Base-by-base conservation (phyloP, 2,797 vertebrate species). In the Hydrocynus forskahlii region DNA sequence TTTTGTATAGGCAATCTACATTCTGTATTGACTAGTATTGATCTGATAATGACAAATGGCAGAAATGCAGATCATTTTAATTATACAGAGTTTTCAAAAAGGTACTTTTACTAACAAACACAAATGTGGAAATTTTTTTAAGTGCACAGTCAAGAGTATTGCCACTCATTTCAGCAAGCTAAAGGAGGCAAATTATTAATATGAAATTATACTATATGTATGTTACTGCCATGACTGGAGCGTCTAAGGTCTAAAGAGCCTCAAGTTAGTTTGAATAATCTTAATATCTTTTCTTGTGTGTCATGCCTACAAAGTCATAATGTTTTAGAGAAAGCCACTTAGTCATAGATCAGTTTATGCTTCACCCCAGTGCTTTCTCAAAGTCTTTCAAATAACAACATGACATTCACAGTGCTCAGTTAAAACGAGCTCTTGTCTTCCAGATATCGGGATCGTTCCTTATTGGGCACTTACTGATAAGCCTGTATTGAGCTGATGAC, bases 401-500 rank as follows among this genome's bases (percentile, higher is more conserved):
- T 78, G 75, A 82, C 81, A 83, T 80, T 76, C 59, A 67, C n/a
- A 29, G 52, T 52, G 54, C 54, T 73, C 38, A 5, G n/a, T 66
- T 83, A 59, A 72, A 72, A 72, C 54, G 59, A 59, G 69, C 54
- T 72, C 67, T 73, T 75, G 69, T 74, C 69, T 29, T 57, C 50
- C n/a, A 64, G 63, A 48, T 70, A 62, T 69, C 13, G 21, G 35
- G 9, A 40, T 9, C 13, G 23, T 73, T 71, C 59, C 71, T 74
- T 29, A 25, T 77, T 45, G 57, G 72, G 21, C 62, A 48, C 78
- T 80, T 45, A 50, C 63, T 50, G 48, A 68, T 81, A 74, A 81
- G 54, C 63, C 43, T 16, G 9, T 78, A 78, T 78, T 64, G 70
- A 81, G 63, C 83, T 14, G 57, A 78, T 81, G 70, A 84, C 79